A percentile compares a stretch with the other conserved stretches of the same genome.
These are phyloP conservation scores for Papilio polytes DNA, from an alignment of 1,140 invertebrate genomes.

Conservation along the genomic window DNA sequence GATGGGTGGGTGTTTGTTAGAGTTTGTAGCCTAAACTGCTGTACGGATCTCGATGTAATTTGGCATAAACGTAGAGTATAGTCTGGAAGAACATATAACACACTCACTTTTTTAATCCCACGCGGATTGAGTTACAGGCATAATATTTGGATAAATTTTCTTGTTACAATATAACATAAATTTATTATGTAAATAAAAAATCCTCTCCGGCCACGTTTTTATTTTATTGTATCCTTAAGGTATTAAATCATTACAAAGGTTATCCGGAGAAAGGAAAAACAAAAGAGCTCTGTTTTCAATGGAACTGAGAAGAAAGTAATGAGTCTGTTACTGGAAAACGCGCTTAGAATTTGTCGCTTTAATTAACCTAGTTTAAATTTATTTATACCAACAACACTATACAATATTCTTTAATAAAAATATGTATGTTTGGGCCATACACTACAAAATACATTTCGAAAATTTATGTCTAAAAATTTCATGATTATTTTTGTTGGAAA, in stretches of 20 bases:
- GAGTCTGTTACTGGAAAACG: conserved; percentile 17
- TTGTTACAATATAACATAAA: background rate
- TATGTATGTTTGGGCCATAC: background rate
- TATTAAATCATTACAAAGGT: conserved; percentile 28
- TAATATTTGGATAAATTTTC: background rate
- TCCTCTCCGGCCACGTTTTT: background rate
- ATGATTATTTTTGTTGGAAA: too few species aligned
- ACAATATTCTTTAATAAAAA: background rate
- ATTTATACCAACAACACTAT: background rate
- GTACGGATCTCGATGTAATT: too few species aligned
- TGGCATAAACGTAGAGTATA: too few species aligned
- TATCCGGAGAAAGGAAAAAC: conserved; percentile 14
- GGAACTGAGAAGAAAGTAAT: conserved; percentile 10
- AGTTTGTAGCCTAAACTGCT: too few species aligned
- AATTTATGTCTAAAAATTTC: too few species aligned
- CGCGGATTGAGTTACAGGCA: too few species aligned
- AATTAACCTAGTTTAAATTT: conserved; percentile 20
- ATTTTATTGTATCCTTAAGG: conserved; percentile 16
- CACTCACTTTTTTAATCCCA: too few species aligned
- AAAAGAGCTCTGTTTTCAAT: conserved; percentile 23
- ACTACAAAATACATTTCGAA: too few species aligned
- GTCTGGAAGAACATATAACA: too few species aligned
- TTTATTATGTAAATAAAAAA: background rate
- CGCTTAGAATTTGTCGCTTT: conserved; percentile 21
- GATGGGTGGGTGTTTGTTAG: too few species aligned